Evolutionary conservation across 2,797 vertebrate species (phyloP), one percentile per base, ranked within the genome.

Genomic region (Acrocephalus scirpaceus): DNA sequence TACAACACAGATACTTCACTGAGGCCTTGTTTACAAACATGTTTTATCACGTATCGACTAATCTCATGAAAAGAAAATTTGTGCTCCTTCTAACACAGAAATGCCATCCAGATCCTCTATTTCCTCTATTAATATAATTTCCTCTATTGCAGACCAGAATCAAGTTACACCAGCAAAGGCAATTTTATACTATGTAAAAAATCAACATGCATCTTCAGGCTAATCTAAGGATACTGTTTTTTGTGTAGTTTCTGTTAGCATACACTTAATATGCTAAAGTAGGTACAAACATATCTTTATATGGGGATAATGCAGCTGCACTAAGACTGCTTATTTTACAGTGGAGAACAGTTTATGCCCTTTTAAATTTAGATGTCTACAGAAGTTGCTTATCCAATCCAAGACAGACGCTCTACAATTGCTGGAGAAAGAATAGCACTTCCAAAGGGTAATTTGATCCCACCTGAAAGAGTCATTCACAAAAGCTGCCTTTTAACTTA

Each of bases 1-100:
- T 86, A 91, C n/a, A 13, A 72, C 72, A 87, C 74, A 96, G 74
- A 93, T 79, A 70, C 47, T 80, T 85, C 61, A 57, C 27, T 48
- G 38, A 74, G 32, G 25, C 20, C 44, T 70, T 69, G 15, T 72
- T 69, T 76, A 54, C 58, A 90, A 78, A 66, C 7, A 23, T 36
- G 8, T 27, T 50, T 72, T 51, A 69, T 57, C 44, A 47, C 11
- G 9, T 9, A 51, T 26, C 67, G 72, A n/a, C 23, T 11, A 34
- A 47, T 26, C 65, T 7, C 2, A 42, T 4, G 16, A 80, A 83
- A 90, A 74, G 13, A 85, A 92, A 92, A 83, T 14, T 11, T 67
- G 22, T 34, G 11, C 25, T 90, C 21, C 45, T 62, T 32, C 51
- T 47, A 80, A 74, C 23, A 61, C 12, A 83, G 69, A 86, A 90